Base-by-base conservation (phyloP, 2,888 invertebrate genomes). In the Dolichomitus sp. region DNA sequence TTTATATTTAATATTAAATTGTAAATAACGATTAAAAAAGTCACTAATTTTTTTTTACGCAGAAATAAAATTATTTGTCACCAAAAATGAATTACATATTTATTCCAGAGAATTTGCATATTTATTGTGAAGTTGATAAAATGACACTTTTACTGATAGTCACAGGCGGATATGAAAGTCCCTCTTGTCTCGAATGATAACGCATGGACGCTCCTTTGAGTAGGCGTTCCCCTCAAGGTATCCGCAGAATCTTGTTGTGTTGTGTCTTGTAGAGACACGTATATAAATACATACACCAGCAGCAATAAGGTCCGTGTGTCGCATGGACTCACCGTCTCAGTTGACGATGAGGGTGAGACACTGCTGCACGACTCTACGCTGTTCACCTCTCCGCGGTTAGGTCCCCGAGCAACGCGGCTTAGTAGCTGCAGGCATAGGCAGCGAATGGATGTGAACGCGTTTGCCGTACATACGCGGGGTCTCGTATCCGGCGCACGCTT, bases 391-490 rank as follows among this genome's bases (percentile, higher is more conserved):
- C 68, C 50, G 19, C 42, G 12, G 42, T 42, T 42, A 3, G 33
- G 19, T 54, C 40, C 37, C 27, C 52, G 69, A 70, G 57, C 70
- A 70, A 70, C 57, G 57, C 52, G 33, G 50, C 50, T 14, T 54
- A 37, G 66, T 12, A 33, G 68, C 50, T 50, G 33, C 68, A 69
- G 27, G 4, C 6, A 69, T 17, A 7, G 14, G 40, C 37, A 14
- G 37, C 68, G 37, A 52, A 23, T 37, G 37, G 68, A 52, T 69
- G 68, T 40, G 52, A 69, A 69, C 68, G 68, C 68, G 68, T 69
- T 69, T 52, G 52, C 52, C 40, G 52, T 52, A 69, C 52, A 54
- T 54, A 23, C 14, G 23, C 27, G 37, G 1, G 6, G 37, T 9
- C 19, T 17, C 52, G 6, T 54, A 54, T 54, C 23, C 9, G 52